Conservation (phyloP, 2,113 vertebrate genomes). For the Thymallus thymallus region DNA sequence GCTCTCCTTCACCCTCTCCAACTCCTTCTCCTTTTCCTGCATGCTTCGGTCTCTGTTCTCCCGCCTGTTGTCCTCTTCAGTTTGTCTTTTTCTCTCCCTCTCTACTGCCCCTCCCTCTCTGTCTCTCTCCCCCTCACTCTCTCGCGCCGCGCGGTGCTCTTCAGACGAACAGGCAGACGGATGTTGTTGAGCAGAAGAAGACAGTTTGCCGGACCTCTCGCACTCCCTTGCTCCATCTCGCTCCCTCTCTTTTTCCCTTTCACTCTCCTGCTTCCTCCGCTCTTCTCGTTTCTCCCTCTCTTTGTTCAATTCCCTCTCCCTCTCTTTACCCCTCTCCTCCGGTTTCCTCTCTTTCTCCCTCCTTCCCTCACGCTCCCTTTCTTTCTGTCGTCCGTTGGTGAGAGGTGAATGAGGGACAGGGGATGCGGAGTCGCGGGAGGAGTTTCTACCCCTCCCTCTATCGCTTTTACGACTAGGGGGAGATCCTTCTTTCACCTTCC, state of each 20-base stretch:
- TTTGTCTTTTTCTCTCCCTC: slow-evolving; percentile 16
- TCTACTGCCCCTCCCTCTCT: slow-evolving; percentile 14
- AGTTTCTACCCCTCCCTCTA: slow-evolving; percentile 12
- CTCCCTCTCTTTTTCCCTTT: slow-evolving; percentile 21
- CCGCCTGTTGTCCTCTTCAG: slow-evolving; percentile 1
- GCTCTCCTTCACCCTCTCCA: neutral
- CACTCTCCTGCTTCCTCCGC: slow-evolving; percentile 23
- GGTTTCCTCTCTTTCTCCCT: neutral
- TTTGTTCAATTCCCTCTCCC: slow-evolving; percentile 18
- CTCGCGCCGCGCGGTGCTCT: slow-evolving; percentile 7
- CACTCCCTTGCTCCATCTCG: neutral
- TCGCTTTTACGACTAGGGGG: slow-evolving; percentile 37
- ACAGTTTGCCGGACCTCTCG: neutral
- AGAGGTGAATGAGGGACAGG: slow-evolving; percentile 19
- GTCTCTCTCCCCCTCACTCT: slow-evolving; percentile 14
- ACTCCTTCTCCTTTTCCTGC: neutral
- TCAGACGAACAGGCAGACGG: neutral
- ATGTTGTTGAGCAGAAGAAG: neutral
- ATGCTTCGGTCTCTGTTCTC: slow-evolving; percentile 33
- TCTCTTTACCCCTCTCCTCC: slow-evolving; percentile 13
- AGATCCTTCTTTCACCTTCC: slow-evolving; percentile 35
- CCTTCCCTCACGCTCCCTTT: slow-evolving; percentile 27
- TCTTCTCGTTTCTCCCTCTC: neutral
- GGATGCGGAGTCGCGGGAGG: neutral
- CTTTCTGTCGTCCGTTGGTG: slow-evolving; percentile 28